Evolutionary conservation across 2,113 vertebrate species (phyloP).

Genomic region (Lasiurus borealis): DNA sequence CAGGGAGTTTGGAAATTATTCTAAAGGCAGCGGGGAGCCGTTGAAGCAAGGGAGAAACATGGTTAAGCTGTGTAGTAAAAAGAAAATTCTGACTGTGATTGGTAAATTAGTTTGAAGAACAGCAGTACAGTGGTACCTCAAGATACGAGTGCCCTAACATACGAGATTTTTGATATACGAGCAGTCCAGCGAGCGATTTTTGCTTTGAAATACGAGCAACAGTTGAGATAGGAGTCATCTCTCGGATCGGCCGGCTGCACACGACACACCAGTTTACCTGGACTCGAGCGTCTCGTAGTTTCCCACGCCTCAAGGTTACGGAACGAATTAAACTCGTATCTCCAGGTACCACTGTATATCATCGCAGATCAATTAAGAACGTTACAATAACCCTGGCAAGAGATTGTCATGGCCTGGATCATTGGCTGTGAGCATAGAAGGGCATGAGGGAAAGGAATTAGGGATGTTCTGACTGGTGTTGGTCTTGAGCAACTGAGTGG

Average conservation of each 20-base stretch:
- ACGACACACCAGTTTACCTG: too few relatives aligned
- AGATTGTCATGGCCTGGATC: not conserved
- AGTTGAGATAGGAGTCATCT: too few relatives aligned
- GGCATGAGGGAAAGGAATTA: not conserved
- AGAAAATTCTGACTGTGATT: not conserved
- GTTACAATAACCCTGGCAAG: not conserved
- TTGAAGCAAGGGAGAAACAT: not conserved
- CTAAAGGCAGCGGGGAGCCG: not conserved
- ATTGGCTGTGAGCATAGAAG: not conserved
- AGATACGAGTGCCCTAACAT: too few relatives aligned
- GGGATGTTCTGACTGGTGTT: not conserved
- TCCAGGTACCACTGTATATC: too few relatives aligned
- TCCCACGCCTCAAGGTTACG: too few relatives aligned
- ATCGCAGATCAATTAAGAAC: not conserved
- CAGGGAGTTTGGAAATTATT: constrained; percentile 10
- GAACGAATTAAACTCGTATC: too few relatives aligned
- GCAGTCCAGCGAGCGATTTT: too few relatives aligned
- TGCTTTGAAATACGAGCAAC: too few relatives aligned
- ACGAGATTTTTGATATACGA: too few relatives aligned
- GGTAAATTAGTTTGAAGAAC: not conserved
- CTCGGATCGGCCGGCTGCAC: too few relatives aligned
- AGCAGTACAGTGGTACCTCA: not conserved
- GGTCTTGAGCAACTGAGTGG: not conserved
- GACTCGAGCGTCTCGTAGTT: too few relatives aligned
- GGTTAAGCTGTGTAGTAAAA: not conserved